Evolutionary conservation across 2,113 vertebrate species (phyloP), one percentile per base, ranked within the genome.

Genomic region (Oostethus manadensis): DNA sequence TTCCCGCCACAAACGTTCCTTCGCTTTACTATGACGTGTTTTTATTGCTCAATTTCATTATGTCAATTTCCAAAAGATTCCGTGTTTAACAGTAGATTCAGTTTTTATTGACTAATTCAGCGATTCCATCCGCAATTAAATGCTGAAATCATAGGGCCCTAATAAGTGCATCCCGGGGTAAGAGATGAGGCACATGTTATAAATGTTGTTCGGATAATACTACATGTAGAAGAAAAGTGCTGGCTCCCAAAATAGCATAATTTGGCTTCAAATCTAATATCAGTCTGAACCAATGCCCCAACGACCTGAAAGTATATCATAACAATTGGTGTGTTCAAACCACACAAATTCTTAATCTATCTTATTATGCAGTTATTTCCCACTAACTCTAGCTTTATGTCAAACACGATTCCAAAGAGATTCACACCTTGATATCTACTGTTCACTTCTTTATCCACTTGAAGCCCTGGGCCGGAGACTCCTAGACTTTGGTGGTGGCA

Each of bases 181-280:
- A 21, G 11, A 33, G 29, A 33, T 1, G 51, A 51, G 51, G n/a
- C 26, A 21, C 51, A 29, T 7, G 15, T 11, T 8, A 1, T 8
- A 51, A 61, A 18, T 16, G 47, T 46, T 20, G 48, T 60, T 38
- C 43, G 68, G 56, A 65, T 77, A 77, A 49, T 68, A 64, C 20
- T 65, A 20, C 60, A 66, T 59, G 62, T 64, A 77, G 64, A 62
- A 49, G 1, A 68, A 73, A 44, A 56, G 14, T 50, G 63, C 73
- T 70, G 11, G n/a, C 61, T 62, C 70, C 73, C n/a, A 59, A 78
- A 83, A 85, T 73, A 82, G 71, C 48, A 53, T 45, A 54, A 51
- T 66, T 21, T 35, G 35, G 29, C 58, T 69, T 2, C 6, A 53
- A 33, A 53, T 64, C 60, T 83, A 76, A 67, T 61, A 71, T 67